Evolutionary conservation across 37 sponge, comb jelly and placozoan species (phyloP).

Genomic region (Spongilla lacustris): DNA sequence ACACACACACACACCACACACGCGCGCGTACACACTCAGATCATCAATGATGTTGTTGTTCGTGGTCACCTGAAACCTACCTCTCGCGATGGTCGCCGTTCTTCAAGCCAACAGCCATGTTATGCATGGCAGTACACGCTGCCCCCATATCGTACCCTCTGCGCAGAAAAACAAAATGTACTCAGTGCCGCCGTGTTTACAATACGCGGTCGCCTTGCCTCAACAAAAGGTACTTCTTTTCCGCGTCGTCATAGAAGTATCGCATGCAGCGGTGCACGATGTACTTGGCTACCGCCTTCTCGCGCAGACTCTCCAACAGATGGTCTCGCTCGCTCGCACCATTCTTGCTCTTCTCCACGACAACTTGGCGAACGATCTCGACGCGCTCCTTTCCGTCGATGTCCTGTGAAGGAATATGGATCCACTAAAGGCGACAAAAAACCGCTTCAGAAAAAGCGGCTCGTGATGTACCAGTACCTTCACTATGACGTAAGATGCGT

Average conservation of each 20-base stretch:
- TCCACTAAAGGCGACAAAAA: neutral
- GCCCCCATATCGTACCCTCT: slow-evolving; percentile 25
- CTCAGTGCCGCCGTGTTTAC: neutral
- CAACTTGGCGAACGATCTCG: neutral
- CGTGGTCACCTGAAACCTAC: neutral
- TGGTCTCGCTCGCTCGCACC: neutral
- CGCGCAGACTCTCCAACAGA: neutral
- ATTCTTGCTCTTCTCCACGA: neutral
- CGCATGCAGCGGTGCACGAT: slow-evolving; percentile 21
- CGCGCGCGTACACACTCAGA: neutral
- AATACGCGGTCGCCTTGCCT: slow-evolving; percentile 4
- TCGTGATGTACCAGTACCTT: slow-evolving; percentile 43
- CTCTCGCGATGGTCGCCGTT: slow-evolving; percentile 10
- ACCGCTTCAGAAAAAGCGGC: neutral
- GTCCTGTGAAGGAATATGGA: slow-evolving; percentile 23
- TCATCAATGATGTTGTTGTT: no score
- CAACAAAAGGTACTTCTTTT: slow-evolving; percentile 27
- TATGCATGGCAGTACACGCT: slow-evolving; percentile 34
- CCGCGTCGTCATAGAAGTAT: slow-evolving; percentile 19
- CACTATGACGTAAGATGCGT: slow-evolving; percentile 48
- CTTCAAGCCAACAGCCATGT: slow-evolving; percentile 21
- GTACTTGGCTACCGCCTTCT: neutral
- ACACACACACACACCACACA: slow-evolving; percentile 2
- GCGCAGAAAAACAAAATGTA: neutral
- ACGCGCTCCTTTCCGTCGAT: slow-evolving; percentile 60